These are phyloP conservation scores for Quadriops clusia DNA, from an alignment of 2,888 invertebrate genomes.

Conservation along the genomic window DNA sequence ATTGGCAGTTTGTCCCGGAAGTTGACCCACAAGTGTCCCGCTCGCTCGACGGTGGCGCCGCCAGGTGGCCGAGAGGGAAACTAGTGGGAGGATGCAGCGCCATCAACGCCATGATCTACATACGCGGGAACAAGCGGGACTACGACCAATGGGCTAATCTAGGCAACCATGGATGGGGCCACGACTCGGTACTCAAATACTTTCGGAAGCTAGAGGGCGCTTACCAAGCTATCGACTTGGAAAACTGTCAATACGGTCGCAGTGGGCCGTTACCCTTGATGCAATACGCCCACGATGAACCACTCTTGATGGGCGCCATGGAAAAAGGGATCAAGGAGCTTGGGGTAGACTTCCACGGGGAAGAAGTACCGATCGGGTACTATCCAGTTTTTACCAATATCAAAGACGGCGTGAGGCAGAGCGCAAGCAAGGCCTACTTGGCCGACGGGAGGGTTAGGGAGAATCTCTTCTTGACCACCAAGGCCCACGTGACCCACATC, in stretches of 20 bases:
- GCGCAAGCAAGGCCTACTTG: slow-evolving; percentile 45
- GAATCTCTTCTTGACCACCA: slow-evolving; percentile 44
- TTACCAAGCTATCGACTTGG: too few species aligned
- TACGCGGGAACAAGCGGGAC: too few species aligned
- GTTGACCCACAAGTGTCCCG: too few species aligned
- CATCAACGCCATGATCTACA: too few species aligned
- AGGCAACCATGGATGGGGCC: too few species aligned
- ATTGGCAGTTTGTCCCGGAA: too few species aligned
- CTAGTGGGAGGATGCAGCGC: too few species aligned
- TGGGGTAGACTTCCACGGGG: too few species aligned
- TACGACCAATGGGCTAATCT: too few species aligned
- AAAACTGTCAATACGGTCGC: too few species aligned
- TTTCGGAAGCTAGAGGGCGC: slow-evolving; percentile 17
- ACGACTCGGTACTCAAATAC: slow-evolving; percentile 13
- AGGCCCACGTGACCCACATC: slow-evolving; percentile 43
- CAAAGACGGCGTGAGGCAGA: slow-evolving; percentile 38
- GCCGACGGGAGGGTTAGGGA: slow-evolving; percentile 25
- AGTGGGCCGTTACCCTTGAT: slow-evolving; percentile 9
- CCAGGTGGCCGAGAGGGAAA: too few species aligned
- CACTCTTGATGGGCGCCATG: slow-evolving; percentile 9
- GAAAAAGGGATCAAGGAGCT: slow-evolving; percentile 11
- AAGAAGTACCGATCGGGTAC: slow-evolving; percentile 28
- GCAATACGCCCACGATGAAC: slow-evolving; percentile 5
- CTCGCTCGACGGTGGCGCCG: too few species aligned
- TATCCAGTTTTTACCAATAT: slow-evolving; percentile 33